Evolutionary conservation across 2,888 invertebrate genomes (phyloP).

Genomic region (Agrochola circellaris): DNA sequence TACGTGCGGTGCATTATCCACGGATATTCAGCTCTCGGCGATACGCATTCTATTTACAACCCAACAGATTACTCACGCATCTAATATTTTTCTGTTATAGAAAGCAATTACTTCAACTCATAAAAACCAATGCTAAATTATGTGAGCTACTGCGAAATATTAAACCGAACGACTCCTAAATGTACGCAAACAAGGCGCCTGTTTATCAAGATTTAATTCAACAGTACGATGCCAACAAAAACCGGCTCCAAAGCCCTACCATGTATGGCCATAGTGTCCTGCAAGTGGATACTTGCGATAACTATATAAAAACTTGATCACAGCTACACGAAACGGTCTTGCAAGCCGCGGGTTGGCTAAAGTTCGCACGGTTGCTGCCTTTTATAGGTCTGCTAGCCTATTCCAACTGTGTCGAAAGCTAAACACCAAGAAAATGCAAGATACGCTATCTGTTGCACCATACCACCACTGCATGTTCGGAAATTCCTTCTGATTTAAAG

Average conservation of each 20-base stretch:
- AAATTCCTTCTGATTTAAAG: constrained; percentile 75
- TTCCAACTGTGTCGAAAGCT: constrained; percentile 82
- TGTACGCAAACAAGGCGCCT: constrained; percentile 81
- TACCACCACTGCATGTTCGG: constrained; percentile 66
- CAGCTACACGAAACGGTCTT: constrained; percentile 83
- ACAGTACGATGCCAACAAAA: constrained; percentile 82
- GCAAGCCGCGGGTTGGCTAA: constrained; percentile 81
- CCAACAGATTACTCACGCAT: constrained; percentile 47
- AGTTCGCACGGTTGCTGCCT: constrained; percentile 83
- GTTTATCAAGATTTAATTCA: constrained; percentile 85
- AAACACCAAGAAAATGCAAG: constrained; percentile 75
- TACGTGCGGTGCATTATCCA: constrained; percentile 61
- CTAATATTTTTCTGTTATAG: constrained; percentile 17
- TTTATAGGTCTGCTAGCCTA: constrained; percentile 78
- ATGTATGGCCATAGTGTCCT: constrained; percentile 83
- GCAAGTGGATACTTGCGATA: constrained; percentile 84
- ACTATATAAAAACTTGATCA: constrained; percentile 86
- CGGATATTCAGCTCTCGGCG: constrained; percentile 41
- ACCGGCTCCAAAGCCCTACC: constrained; percentile 80
- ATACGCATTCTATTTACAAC: constrained; percentile 59
- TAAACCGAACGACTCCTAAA: constrained; percentile 72
- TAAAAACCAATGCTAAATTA: constrained; percentile 63
- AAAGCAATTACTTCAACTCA: constrained; percentile 21
- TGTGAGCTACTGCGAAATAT: constrained; percentile 66
- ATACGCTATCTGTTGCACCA: constrained; percentile 74